A percentile compares a stretch with the other conserved stretches of the same genome.
phyloP scores from a whole-genome alignment of 2,888 invertebrate genomes.

The Eurytoma adleriae region DNA sequence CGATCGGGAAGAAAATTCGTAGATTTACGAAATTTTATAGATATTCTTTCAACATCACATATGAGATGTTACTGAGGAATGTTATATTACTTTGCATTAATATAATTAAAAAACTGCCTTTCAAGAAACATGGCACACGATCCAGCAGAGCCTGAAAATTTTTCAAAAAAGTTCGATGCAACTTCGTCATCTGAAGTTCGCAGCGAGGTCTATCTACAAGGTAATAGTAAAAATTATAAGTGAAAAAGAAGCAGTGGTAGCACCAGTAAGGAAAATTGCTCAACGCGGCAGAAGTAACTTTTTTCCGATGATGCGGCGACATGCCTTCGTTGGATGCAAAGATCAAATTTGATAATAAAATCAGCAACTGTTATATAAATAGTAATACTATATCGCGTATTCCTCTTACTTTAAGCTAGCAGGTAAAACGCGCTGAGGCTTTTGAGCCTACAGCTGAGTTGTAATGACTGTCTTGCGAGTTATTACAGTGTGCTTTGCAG shows the following conservation, averaged over 20 bases:
- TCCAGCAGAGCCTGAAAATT: conserved; percentile 53
- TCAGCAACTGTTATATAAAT: conserved; percentile 56
- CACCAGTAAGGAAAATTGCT: conserved; percentile 55
- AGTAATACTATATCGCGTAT: conserved; percentile 57
- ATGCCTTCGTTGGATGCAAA: conserved; percentile 53
- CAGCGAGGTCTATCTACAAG: conserved; percentile 52
- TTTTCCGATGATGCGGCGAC: conserved; percentile 20
- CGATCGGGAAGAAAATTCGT: conserved; percentile 38
- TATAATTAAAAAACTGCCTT: conserved; percentile 42
- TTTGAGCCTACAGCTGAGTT: conserved; percentile 82
- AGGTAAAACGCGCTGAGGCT: conserved; percentile 42
- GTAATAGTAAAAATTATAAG: conserved; percentile 35
- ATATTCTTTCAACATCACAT: conserved; percentile 46
- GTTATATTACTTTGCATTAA: conserved; percentile 2
- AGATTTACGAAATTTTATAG: conserved; percentile 25
- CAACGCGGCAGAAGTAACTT: conserved; percentile 41
- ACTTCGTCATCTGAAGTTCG: conserved; percentile 19
- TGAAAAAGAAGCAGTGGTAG: conserved; percentile 47
- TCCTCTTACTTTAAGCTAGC: conserved; percentile 46
- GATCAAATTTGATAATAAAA: conserved; percentile 50
- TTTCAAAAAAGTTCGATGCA: conserved; percentile 37
- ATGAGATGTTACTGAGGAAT: conserved; percentile 26
- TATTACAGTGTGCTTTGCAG: conserved; percentile 82
- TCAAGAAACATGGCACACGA: conserved; percentile 57
- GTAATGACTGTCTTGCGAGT: conserved; percentile 92